Percentiles rank a stretch among this genome's conserved stretches.
These are phyloP conservation scores for Fundulus diaphanus DNA, from an alignment of 2,797 vertebrate genomes.

Conservation along the genomic window DNA sequence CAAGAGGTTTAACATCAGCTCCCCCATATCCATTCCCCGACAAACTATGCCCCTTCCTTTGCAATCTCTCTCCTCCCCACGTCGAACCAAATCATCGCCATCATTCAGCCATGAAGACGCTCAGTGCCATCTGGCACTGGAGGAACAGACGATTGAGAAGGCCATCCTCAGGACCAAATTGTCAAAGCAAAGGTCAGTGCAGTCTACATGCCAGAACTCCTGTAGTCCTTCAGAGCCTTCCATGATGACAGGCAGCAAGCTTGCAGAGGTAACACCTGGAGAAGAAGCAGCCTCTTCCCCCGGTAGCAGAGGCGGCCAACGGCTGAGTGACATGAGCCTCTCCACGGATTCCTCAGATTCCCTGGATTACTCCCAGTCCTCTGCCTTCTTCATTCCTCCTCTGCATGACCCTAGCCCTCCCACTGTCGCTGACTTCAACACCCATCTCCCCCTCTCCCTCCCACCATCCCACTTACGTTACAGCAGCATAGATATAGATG, in stretches of 20 bases:
- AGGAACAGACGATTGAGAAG: slow-evolving; percentile 72
- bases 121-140: slow-evolving; percentile 69
- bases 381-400: slow-evolving; percentile 68
- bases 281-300: slow-evolving; percentile 70
- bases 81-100: slow-evolving; percentile 54
- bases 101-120: slow-evolving; percentile 62
- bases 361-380: slow-evolving; percentile 84
- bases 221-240: slow-evolving; percentile 24
- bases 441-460: slow-evolving; percentile 75
- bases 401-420: slow-evolving; percentile 64
- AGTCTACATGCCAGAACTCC: slow-evolving; percentile 25
- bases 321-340: slow-evolving; percentile 92
- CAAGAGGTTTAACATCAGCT: slow-evolving; percentile 73
- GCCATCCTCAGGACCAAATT: slow-evolving; percentile 57
- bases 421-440: slow-evolving; percentile 71
- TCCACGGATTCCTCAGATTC: slow-evolving; percentile 92
- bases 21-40: slow-evolving; percentile 84
- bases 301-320: slow-evolving; percentile 70
- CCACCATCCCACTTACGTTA: slow-evolving; percentile 64
- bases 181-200: slow-evolving; percentile 32
- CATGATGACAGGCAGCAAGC: not conserved
- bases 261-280: not conserved
- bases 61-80: slow-evolving; percentile 79
- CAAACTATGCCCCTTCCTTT: slow-evolving; percentile 54
- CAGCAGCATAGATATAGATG: slow-evolving; percentile 87